These are phyloP conservation scores for Balaenoptera acutorostrata DNA, from an alignment of 2,113 vertebrate species.

Conservation along the genomic window DNA sequence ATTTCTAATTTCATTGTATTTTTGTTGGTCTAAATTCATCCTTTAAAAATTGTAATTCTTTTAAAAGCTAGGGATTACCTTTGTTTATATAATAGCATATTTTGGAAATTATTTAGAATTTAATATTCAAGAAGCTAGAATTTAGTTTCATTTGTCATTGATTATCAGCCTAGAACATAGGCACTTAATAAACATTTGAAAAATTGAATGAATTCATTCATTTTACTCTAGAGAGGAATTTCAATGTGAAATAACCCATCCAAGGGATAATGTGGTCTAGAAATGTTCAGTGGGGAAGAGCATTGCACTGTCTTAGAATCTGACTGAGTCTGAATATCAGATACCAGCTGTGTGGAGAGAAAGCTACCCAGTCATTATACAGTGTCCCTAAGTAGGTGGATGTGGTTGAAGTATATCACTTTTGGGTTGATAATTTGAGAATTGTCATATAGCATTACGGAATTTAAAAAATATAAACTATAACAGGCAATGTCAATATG, in stretches of 20 bases:
- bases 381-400: not conserved
- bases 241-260: not conserved
- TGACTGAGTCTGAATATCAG: not conserved
- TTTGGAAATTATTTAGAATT: not conserved
- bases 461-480: not conserved
- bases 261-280: not conserved
- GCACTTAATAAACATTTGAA: not conserved
- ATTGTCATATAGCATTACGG: not conserved
- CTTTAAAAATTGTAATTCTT: not conserved
- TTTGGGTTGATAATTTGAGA: not conserved
- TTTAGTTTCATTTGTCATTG: not conserved
- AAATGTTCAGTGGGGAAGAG: not conserved
- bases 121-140: not conserved
- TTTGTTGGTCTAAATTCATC: not conserved
- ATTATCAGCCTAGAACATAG: not conserved
- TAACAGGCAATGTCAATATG: not conserved
- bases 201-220: not conserved
- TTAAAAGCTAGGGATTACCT: not conserved
- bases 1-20: not conserved
- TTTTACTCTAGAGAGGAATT: not conserved
- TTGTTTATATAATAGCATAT: not conserved
- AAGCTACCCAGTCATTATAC: not conserved
- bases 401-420: not conserved
- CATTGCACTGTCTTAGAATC: fast-evolving
- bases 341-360: not conserved